A percentile compares a stretch with the other conserved stretches of the same genome.
Conservation (phyloP, 1,140 invertebrate genomes). For the Dryas iulia region DNA sequence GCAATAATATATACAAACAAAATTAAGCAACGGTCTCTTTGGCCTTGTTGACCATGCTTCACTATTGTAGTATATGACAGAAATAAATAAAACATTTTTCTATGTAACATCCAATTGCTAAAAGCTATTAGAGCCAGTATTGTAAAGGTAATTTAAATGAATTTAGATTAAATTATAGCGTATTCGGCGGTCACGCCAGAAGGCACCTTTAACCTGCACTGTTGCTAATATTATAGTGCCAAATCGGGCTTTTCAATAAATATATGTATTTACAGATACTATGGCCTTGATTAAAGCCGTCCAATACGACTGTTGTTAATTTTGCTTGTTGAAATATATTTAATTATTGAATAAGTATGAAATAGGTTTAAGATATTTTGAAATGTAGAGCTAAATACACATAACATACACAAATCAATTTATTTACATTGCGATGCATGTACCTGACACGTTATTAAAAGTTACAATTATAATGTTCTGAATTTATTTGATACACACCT, state of each 20-base stretch:
- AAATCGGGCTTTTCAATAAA: constrained; percentile 7
- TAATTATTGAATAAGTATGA: constrained; percentile 11
- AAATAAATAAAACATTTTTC: not conserved
- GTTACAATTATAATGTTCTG: not conserved
- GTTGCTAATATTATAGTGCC: constrained; percentile 11
- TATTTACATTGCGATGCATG: not conserved
- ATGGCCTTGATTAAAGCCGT: constrained; percentile 34
- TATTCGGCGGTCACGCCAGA: not conserved
- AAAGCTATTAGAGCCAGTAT: not conserved
- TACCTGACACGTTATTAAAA: not conserved
- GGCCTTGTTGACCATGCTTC: not conserved
- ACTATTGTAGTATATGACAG: not conserved
- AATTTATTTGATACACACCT: not conserved
- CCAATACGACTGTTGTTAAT: constrained; percentile 41
- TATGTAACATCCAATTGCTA: not conserved
- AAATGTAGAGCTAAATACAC: not conserved
- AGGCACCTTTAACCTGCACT: not conserved
- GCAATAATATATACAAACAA: constrained; percentile 47
- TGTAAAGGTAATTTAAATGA: not conserved
- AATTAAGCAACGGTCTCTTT: not conserved
- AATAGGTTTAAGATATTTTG: not conserved
- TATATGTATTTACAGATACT: not conserved
- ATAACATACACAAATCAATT: not conserved
- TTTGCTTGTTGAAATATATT: constrained; percentile 21
- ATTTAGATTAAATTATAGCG: not conserved